Conservation (phyloP, 2,113 vertebrate genomes). For the Crotophaga sulcirostris region DNA sequence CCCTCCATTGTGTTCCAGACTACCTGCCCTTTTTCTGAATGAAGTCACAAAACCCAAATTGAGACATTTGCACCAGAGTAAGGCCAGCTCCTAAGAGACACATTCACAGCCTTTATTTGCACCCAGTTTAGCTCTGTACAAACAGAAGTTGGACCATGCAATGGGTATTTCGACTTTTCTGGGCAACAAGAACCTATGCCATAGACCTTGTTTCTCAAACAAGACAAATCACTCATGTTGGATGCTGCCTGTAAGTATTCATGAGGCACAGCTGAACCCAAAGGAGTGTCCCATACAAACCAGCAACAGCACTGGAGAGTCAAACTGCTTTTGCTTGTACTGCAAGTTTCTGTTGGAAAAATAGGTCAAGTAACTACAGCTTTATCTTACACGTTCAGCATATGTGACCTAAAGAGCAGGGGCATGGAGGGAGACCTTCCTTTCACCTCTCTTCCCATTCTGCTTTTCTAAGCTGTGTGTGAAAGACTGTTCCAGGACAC, state of each 20-base stretch:
- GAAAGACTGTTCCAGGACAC: background rate
- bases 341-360: slow-evolving; percentile 53
- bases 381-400: slow-evolving; percentile 30
- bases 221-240: background rate
- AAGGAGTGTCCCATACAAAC: slow-evolving; percentile 38
- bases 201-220: background rate
- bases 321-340: slow-evolving; percentile 58
- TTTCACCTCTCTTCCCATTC: background rate
- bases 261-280: slow-evolving; percentile 1
- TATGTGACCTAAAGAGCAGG: background rate
- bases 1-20: fast-evolving
- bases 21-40: background rate
- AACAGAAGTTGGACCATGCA: background rate
- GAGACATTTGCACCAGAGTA: background rate
- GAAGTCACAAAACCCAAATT: background rate
- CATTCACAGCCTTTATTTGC: background rate
- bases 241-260: slow-evolving; percentile 17
- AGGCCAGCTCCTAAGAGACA: background rate
- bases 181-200: background rate
- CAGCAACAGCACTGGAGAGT: slow-evolving; percentile 32
- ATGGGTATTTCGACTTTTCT: background rate
- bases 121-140: background rate
- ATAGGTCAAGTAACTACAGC: slow-evolving; percentile 53
- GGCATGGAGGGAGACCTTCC: background rate
- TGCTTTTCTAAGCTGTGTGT: background rate